These are phyloP conservation scores for Tangara arthus DNA, from an alignment of 2,797 vertebrate species.

Conservation along the genomic window DNA sequence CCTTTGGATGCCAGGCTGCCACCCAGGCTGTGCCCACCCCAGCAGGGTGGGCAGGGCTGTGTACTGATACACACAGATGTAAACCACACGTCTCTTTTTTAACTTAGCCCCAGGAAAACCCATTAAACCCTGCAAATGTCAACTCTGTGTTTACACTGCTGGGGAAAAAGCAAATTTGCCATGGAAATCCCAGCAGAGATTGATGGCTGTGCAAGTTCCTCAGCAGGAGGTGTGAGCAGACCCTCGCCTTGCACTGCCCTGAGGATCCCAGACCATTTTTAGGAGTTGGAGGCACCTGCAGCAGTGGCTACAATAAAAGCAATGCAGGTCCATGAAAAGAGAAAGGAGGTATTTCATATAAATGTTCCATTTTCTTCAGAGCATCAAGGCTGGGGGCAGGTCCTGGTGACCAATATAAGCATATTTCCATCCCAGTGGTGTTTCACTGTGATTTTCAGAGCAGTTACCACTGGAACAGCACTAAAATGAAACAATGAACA, in stretches of 20 bases:
- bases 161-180: slow-evolving; percentile 42
- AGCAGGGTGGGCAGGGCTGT: neutral
- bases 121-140: slow-evolving; percentile 52
- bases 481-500: neutral
- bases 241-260: neutral
- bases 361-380: neutral
- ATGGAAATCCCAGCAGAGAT: neutral
- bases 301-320: neutral
- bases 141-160: slow-evolving; percentile 14
- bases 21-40: neutral
- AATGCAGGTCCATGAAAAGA: neutral
- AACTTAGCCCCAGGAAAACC: slow-evolving; percentile 23
- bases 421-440: neutral
- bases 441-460: neutral
- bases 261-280: neutral
- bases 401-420: neutral
- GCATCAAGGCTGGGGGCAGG: neutral
- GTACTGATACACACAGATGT: neutral
- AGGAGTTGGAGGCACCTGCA: neutral
- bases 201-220: neutral
- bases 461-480: neutral
- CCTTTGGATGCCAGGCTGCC: neutral
- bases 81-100: neutral
- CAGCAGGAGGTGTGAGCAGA: neutral
- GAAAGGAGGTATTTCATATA: neutral